phyloP scores from a whole-genome alignment of 2,888 invertebrate species.

The Aradus depressus region DNA sequence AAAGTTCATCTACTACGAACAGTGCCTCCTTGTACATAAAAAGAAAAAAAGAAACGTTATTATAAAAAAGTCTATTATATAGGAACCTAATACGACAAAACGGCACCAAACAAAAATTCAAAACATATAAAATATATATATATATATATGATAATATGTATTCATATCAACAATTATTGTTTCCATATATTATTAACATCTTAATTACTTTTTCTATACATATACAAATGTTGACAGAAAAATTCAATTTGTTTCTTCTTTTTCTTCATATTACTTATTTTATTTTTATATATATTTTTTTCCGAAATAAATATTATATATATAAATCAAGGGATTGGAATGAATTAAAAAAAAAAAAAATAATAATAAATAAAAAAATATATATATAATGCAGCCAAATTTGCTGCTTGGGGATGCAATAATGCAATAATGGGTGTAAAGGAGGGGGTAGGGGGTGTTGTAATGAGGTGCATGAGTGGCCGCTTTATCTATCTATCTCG shows the following conservation, averaged over 20 bases:
- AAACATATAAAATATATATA: conserved; percentile 11
- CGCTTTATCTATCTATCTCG: too few species aligned
- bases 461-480: too few species aligned
- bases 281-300: not conserved
- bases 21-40: too few species aligned
- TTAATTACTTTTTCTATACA: conserved; percentile 9
- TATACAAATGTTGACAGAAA: not conserved
- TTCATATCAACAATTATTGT: conserved; percentile 12
- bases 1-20: too few species aligned
- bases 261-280: not conserved
- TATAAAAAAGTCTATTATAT: conserved; percentile 7
- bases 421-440: too few species aligned
- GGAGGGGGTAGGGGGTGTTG: too few species aligned
- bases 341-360: not conserved
- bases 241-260: not conserved
- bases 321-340: not conserved
- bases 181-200: conserved; percentile 10
- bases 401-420: too few species aligned
- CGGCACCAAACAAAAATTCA: conserved; percentile 12
- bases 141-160: conserved; percentile 13
- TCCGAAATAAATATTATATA: not conserved
- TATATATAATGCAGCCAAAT: too few species aligned
- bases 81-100: conserved; percentile 16
- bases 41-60: too few species aligned
- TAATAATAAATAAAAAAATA: not conserved